These are phyloP conservation scores for Pseudorhombus dupliciocellatus DNA, from an alignment of 2,113 vertebrate species.

Conservation along the genomic window DNA sequence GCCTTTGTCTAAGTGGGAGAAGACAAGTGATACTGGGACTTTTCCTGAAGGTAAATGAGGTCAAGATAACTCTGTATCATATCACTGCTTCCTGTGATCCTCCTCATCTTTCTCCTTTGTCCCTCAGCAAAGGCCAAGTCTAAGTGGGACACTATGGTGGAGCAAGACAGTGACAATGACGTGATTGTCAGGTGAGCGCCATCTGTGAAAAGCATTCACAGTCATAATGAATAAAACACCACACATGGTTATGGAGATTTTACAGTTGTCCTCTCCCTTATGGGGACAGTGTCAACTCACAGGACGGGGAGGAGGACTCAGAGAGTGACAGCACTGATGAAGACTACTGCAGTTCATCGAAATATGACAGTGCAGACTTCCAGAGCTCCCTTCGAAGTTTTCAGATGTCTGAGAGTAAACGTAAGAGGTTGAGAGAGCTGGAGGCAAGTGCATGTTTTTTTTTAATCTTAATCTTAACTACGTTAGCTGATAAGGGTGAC, in stretches of 20 bases:
- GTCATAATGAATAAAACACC: background rate
- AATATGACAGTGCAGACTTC: slow-evolving; percentile 78
- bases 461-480: background rate
- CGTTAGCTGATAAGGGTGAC: no score
- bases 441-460: slow-evolving; percentile 70
- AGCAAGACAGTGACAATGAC: slow-evolving; percentile 59
- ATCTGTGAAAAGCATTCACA: background rate
- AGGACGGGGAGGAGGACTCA: slow-evolving; percentile 67
- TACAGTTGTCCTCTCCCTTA: background rate
- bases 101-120: slow-evolving; percentile 29
- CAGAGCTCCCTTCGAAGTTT: slow-evolving; percentile 79
- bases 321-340: slow-evolving; percentile 75
- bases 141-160: slow-evolving; percentile 73
- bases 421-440: slow-evolving; percentile 81
- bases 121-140: slow-evolving; percentile 76
- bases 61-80: background rate
- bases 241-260: background rate
- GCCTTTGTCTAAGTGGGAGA: slow-evolving; percentile 85
- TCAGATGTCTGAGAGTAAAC: slow-evolving; percentile 82
- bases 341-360: slow-evolving; percentile 70
- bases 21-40: slow-evolving; percentile 66
- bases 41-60: slow-evolving; percentile 68
- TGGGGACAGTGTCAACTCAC: slow-evolving; percentile 58
- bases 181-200: slow-evolving; percentile 65
- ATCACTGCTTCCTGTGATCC: background rate